Evolutionary conservation across 2,797 vertebrate genomes (phyloP).

Genomic region (Neopelma chrysocephalum): DNA sequence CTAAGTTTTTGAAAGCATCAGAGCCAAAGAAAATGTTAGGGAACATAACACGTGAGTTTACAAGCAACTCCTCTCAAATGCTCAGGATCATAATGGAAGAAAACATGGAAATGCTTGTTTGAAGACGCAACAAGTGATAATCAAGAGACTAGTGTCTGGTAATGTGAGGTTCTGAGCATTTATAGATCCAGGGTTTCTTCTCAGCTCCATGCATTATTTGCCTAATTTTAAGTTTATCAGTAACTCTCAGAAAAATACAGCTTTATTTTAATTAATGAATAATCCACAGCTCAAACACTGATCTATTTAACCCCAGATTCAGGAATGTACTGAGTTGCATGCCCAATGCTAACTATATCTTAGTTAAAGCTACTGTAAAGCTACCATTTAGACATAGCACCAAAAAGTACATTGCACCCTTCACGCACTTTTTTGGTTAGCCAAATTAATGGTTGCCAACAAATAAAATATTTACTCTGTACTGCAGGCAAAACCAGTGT

Average conservation of each 20-base stretch:
- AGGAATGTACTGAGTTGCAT: fast-evolving
- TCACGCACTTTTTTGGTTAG: neutral
- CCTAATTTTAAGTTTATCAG: neutral
- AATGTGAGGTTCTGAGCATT: neutral
- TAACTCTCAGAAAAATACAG: neutral
- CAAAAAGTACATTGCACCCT: neutral
- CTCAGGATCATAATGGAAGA: neutral
- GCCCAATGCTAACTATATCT: neutral
- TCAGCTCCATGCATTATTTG: neutral
- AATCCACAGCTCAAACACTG: neutral
- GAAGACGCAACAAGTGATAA: neutral
- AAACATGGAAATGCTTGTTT: neutral
- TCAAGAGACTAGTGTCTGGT: neutral
- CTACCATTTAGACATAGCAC: neutral
- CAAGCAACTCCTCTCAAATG: neutral
- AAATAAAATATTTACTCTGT: neutral
- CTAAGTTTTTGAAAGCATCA: neutral
- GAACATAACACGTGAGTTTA: neutral
- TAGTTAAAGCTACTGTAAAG: neutral
- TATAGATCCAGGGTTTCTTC: neutral
- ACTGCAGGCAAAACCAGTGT: neutral
- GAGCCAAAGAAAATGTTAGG: neutral
- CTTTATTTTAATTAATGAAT: neutral
- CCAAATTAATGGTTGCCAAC: neutral
- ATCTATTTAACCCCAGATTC: neutral